These are phyloP conservation scores for Cairina moschata DNA, from an alignment of 2,113 vertebrate species.

Conservation along the genomic window DNA sequence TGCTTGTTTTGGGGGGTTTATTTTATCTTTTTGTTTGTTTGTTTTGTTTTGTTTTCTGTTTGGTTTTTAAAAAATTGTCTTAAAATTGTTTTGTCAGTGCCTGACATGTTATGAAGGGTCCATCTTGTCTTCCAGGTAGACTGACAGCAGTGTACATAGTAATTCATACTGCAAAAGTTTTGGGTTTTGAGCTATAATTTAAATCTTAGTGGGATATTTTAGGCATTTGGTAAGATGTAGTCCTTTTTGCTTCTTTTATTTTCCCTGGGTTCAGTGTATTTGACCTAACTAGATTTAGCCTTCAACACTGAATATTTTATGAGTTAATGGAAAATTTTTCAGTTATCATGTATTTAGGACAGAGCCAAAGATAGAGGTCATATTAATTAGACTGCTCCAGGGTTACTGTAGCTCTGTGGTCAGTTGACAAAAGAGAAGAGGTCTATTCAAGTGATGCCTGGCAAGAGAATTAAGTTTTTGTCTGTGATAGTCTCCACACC, in stretches of 20 bases:
- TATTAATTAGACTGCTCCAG: constrained; percentile 67
- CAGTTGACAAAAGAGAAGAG: constrained; percentile 44
- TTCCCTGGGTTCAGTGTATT: neutral
- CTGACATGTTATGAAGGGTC: neutral
- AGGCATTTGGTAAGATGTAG: neutral
- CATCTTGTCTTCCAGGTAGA: neutral
- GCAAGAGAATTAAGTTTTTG: constrained; percentile 4
- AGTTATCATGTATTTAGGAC: constrained; percentile 61
- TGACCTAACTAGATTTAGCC: constrained; percentile 3
- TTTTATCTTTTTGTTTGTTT: neutral
- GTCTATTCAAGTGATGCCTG: constrained; percentile 17
- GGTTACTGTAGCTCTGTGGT: constrained; percentile 39
- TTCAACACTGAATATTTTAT: neutral
- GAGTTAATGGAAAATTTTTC: constrained; percentile 54
- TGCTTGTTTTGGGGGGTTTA: neutral
- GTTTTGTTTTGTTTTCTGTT: neutral
- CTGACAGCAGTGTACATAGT: neutral
- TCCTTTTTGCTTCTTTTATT: neutral
- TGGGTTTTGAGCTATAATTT: neutral
- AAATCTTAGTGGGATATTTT: neutral
- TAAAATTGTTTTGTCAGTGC: neutral
- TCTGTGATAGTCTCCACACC: neutral
- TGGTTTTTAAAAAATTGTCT: neutral
- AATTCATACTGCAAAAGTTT: neutral
- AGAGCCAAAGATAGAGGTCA: constrained; percentile 57